Evolutionary conservation across 2,113 vertebrate species (phyloP).

Genomic region (Sinosuthora webbiana): DNA sequence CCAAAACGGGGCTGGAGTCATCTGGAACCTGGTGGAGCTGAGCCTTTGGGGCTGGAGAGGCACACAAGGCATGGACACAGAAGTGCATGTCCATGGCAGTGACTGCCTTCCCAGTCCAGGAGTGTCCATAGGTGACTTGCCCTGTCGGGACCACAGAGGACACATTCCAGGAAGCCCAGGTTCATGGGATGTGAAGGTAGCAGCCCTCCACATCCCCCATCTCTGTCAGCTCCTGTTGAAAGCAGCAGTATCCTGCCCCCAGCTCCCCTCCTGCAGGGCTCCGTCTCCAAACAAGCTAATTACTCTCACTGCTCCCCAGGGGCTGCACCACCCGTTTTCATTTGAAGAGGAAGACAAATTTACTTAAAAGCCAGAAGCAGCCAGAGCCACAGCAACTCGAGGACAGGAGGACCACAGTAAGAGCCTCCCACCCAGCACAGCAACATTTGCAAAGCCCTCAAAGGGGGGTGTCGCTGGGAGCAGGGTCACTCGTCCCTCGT

Average conservation of each 20-base stretch:
- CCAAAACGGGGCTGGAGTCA: neutral
- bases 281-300: neutral
- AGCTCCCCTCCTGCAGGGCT: neutral
- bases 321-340: neutral
- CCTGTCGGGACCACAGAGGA: neutral
- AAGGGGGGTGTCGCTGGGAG: rapidly evolving
- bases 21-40: neutral
- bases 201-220: no score
- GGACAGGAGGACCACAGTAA: rapidly evolving
- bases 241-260: neutral
- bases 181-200: neutral
- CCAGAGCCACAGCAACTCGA: neutral
- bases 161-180: neutral
- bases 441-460: neutral
- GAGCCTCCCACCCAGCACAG: neutral
- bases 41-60: neutral
- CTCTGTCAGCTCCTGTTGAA: neutral
- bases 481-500: rapidly evolving
- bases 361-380: neutral
- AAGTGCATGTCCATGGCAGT: rapidly evolving
- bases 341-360: neutral
- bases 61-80: rapidly evolving
- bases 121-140: rapidly evolving
- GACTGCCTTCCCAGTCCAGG: neutral
- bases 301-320: neutral